These are phyloP conservation scores for Notolepis coatsorum DNA, from an alignment of 2,797 vertebrate genomes.

Conservation along the genomic window DNA sequence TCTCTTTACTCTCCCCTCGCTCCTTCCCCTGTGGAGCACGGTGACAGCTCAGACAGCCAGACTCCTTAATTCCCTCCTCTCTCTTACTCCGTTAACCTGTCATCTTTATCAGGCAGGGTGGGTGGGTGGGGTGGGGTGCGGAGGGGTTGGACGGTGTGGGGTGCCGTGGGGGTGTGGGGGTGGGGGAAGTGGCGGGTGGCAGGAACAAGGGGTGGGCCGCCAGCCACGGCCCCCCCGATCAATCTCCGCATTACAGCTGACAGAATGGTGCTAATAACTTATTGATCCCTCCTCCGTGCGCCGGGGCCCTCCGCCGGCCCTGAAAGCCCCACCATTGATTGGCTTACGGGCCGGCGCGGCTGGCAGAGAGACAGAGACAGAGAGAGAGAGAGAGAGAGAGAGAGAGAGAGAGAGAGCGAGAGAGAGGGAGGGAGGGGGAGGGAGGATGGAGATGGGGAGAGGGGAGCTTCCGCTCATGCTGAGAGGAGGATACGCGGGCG, in stretches of 20 bases:
- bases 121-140: conserved; percentile 78
- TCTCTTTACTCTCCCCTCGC: conserved; percentile 25
- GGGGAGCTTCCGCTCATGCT: conserved; percentile 74
- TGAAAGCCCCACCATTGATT: conserved; percentile 93
- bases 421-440: conserved; percentile 51
- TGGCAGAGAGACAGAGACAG: conserved; percentile 45
- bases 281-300: conserved; percentile 92
- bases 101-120: conserved; percentile 97
- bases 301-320: conserved; percentile 87
- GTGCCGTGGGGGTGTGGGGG: conserved; percentile 30
- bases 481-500: conserved; percentile 74
- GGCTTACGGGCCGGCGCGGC: conserved; percentile 84
- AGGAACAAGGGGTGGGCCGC: conserved; percentile 73
- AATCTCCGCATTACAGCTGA: conserved; percentile 99
- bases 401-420: conserved; percentile 41
- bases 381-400: conserved; percentile 48
- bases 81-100: conserved; percentile 99
- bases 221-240: conserved; percentile 91
- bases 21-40: conserved; percentile 76
- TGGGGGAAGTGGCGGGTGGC: conserved; percentile 33
- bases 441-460: conserved; percentile 45
- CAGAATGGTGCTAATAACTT: conserved; percentile 99
- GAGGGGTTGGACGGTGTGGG: too few relatives aligned
- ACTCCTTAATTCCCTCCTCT: conserved; percentile 95
- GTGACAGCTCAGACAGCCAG: conserved; percentile 91